Conservation (phyloP, 2,797 vertebrate genomes). For the Pseudopleuronectes americanus region DNA sequence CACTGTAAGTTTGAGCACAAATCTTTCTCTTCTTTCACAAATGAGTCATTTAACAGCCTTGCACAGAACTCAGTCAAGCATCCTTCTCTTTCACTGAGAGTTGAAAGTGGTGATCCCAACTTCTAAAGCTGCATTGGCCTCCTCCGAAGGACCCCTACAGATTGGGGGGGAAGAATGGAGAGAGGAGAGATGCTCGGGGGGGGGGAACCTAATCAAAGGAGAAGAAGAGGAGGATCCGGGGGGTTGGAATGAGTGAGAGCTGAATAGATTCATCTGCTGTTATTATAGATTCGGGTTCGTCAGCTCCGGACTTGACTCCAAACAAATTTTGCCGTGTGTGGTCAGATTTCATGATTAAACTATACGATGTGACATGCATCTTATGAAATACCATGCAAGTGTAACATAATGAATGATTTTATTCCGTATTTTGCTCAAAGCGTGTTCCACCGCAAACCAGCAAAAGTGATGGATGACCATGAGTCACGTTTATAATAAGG, state of each 20-base stretch:
- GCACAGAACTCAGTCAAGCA: no score
- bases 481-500: slow-evolving; percentile 18
- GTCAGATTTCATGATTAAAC: background rate
- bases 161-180: no score
- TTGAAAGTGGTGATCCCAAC: no score
- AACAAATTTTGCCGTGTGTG: slow-evolving; percentile 13
- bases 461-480: slow-evolving; percentile 27
- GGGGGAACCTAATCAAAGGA: slow-evolving; percentile 16
- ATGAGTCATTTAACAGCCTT: slow-evolving; percentile 10
- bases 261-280: slow-evolving; percentile 50
- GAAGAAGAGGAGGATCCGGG: background rate
- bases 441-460: background rate
- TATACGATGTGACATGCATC: slow-evolving; percentile 1
- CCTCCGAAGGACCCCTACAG: no score
- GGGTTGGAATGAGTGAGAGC: slow-evolving; percentile 6
- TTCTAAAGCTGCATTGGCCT: no score
- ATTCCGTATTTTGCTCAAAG: slow-evolving; percentile 23
- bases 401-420: slow-evolving; percentile 20
- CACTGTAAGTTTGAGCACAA: slow-evolving; percentile 37
- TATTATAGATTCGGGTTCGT: background rate
- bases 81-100: no score
- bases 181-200: background rate
- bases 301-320: slow-evolving; percentile 8
- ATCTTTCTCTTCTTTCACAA: slow-evolving; percentile 41
- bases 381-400: slow-evolving; percentile 7